Evolutionary conservation across 2,797 vertebrate species (phyloP).

Genomic region (Delichon dasypus): DNA sequence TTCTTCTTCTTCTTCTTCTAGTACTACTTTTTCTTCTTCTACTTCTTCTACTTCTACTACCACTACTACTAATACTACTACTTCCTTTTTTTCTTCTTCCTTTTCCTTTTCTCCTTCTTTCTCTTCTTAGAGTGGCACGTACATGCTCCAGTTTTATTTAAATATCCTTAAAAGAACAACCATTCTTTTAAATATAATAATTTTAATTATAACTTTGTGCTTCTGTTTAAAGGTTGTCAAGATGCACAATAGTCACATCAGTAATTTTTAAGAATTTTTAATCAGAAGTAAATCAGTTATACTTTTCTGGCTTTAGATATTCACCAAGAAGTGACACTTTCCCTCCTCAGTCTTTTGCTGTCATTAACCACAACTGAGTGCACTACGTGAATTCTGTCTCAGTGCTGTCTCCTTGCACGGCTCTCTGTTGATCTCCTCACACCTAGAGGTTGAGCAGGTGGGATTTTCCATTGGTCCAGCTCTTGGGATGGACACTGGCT

Average conservation of each 20-base stretch:
- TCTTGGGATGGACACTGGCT: background rate
- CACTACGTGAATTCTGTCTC: background rate
- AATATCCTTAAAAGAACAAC: background rate
- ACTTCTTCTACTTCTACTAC: too few species aligned
- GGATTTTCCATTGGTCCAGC: background rate
- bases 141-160: background rate
- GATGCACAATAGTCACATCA: background rate
- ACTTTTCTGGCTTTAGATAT: background rate
- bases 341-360: background rate
- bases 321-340: background rate
- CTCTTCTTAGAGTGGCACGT: background rate
- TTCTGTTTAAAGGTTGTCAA: background rate
- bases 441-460: background rate
- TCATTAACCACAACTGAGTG: background rate
- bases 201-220: background rate
- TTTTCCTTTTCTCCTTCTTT: background rate
- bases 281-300: background rate
- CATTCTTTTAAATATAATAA: background rate
- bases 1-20: too few species aligned
- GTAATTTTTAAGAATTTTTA: background rate
- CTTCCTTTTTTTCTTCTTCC: background rate
- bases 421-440: background rate
- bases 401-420: background rate
- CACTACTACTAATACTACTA: too few species aligned
- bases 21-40: background rate